These are phyloP conservation scores for Lepidotrigona ventralis DNA, from an alignment of 1,140 invertebrate genomes.

Conservation along the genomic window DNA sequence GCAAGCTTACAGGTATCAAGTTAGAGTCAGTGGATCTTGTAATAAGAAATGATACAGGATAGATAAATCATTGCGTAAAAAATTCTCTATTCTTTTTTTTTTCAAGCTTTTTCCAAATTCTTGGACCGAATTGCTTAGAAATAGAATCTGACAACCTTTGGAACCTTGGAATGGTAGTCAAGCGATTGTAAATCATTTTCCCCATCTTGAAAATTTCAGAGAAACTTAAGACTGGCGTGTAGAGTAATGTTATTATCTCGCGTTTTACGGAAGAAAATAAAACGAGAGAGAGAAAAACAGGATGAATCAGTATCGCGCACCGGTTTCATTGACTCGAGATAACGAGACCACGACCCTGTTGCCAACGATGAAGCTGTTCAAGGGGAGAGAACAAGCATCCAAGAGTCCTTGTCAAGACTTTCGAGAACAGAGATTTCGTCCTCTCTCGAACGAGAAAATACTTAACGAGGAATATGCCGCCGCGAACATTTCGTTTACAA, in stretches of 20 bases:
- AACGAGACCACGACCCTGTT: conserved; percentile 40
- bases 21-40: no score
- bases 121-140: background rate
- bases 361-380: background rate
- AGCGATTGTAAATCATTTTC: background rate
- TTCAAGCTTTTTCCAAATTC: background rate
- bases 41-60: no score
- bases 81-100: background rate
- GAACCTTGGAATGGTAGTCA: background rate
- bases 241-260: background rate
- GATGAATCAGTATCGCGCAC: conserved; percentile 44
- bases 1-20: no score
- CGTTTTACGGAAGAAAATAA: background rate
- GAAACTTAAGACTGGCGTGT: background rate
- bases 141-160: background rate
- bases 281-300: background rate
- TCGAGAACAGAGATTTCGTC: conserved; percentile 34
- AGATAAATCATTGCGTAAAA: no score
- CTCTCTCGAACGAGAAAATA: conserved; percentile 22
- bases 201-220: background rate
- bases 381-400: background rate
- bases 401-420: conserved; percentile 19
- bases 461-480: background rate
- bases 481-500: conserved; percentile 24
- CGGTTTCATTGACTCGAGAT: conserved; percentile 40